Evolutionary conservation across 2,888 invertebrate genomes (phyloP).

Genomic region (Itoplectis maculator): DNA sequence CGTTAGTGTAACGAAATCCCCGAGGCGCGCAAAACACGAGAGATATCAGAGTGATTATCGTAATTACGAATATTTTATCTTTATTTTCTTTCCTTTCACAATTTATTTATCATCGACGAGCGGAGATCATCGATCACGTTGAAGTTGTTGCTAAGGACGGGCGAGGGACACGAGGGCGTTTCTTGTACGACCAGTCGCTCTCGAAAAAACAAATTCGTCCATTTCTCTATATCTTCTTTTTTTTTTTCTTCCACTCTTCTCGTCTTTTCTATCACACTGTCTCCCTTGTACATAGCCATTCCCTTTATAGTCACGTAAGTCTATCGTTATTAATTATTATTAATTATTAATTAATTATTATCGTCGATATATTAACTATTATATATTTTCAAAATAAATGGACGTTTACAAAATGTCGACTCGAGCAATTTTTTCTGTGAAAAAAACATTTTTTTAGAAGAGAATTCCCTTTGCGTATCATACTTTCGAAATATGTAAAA

Average conservation of each 20-base stretch:
- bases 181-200: slow-evolving; percentile 51
- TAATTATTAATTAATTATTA: slow-evolving; percentile 54
- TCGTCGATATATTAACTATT: slow-evolving; percentile 53
- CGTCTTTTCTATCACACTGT: slow-evolving; percentile 20
- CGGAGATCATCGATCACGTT: slow-evolving; percentile 38
- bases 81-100: background rate
- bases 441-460: too few species aligned
- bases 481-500: too few species aligned
- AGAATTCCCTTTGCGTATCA: too few species aligned
- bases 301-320: slow-evolving; percentile 54
- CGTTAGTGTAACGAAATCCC: slow-evolving; percentile 20
- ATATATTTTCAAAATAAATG: slow-evolving; percentile 69
- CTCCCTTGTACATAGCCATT: slow-evolving; percentile 69
- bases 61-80: slow-evolving; percentile 12
- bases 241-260: background rate
- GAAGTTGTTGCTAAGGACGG: slow-evolving; percentile 38
- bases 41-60: slow-evolving; percentile 56
- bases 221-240: background rate
- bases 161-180: slow-evolving; percentile 42
- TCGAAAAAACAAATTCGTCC: slow-evolving; percentile 41
- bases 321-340: slow-evolving; percentile 52
- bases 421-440: too few species aligned
- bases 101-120: slow-evolving; percentile 43
- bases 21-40: slow-evolving; percentile 28
- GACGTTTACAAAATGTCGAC: slow-evolving; percentile 12